Percentiles rank a stretch among this genome's conserved stretches.
Evolutionary conservation across 2,888 invertebrate genomes (phyloP).

Genomic region (Entomobrya multifasciata): DNA sequence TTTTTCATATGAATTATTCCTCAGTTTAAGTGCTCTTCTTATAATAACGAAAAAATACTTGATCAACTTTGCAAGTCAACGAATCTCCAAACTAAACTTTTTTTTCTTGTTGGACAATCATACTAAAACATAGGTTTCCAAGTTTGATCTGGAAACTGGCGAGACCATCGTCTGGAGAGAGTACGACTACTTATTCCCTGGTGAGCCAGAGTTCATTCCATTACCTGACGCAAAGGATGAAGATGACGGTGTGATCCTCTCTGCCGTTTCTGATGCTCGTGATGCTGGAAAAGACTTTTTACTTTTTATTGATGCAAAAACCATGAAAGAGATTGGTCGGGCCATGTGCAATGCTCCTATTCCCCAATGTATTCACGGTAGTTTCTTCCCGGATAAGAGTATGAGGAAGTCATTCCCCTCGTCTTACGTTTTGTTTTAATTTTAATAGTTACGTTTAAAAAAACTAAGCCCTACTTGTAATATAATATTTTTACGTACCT

Average conservation of each 20-base stretch:
- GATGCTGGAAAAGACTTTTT: constrained; percentile 80
- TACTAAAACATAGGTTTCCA: constrained; percentile 81
- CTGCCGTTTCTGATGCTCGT: constrained; percentile 80
- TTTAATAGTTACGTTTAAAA: background rate
- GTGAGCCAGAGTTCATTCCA: constrained; percentile 82
- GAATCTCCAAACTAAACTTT: background rate
- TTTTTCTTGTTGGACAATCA: background rate
- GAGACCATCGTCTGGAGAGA: constrained; percentile 81
- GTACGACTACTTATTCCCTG: constrained; percentile 81
- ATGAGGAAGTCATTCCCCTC: constrained; percentile 70
- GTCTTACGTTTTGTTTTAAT: constrained; percentile 62
- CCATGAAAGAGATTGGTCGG: constrained; percentile 81
- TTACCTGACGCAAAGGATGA: constrained; percentile 81
- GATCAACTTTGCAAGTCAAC: background rate
- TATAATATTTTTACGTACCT: constrained; percentile 1
- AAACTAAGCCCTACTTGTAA: background rate
- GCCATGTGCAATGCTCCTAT: constrained; percentile 80
- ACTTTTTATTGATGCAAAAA: constrained; percentile 81
- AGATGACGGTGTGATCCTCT: constrained; percentile 82
- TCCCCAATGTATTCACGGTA: constrained; percentile 80
- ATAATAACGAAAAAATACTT: constrained; percentile 36
- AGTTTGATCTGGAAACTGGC: constrained; percentile 81
- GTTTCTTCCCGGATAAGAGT: constrained; percentile 63
- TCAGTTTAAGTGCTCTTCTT: constrained; percentile 59
- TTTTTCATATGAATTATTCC: background rate